Evolutionary conservation across 2,113 vertebrate species (phyloP).

Genomic region (Pantherophis guttatus): DNA sequence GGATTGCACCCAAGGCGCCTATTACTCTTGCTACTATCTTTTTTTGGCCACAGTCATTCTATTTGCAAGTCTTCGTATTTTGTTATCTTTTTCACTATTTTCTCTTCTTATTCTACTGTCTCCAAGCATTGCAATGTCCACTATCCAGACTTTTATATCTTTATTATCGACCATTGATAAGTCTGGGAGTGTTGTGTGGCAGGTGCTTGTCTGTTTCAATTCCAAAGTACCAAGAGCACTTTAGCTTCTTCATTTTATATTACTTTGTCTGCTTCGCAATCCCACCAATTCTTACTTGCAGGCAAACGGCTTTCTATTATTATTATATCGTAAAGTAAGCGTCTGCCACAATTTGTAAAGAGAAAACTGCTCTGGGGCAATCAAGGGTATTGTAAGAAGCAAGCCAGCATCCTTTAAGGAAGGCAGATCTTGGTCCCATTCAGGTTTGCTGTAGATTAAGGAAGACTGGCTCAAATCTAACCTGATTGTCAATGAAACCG

Average conservation of each 20-base stretch:
- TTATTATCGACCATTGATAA: not conserved
- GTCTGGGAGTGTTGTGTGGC: not conserved
- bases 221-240: not conserved
- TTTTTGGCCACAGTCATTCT: no score
- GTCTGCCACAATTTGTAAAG: not conserved
- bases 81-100: not conserved
- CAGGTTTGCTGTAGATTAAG: not conserved
- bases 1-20: no score
- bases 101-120: not conserved
- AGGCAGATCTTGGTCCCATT: not conserved
- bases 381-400: not conserved
- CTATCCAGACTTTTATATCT: not conserved
- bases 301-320: not conserved
- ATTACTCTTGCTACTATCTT: no score
- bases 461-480: not conserved
- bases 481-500: not conserved
- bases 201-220: not conserved
- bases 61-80: no score
- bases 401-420: not conserved
- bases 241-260: not conserved
- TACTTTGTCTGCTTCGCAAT: not conserved
- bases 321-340: not conserved
- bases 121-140: not conserved
- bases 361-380: not conserved
- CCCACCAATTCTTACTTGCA: not conserved